A percentile compares a stretch with the other conserved stretches of the same genome.
Evolutionary conservation across 1,140 invertebrate genomes (phyloP).

Genomic region (Vollenhovia emeryi): DNA sequence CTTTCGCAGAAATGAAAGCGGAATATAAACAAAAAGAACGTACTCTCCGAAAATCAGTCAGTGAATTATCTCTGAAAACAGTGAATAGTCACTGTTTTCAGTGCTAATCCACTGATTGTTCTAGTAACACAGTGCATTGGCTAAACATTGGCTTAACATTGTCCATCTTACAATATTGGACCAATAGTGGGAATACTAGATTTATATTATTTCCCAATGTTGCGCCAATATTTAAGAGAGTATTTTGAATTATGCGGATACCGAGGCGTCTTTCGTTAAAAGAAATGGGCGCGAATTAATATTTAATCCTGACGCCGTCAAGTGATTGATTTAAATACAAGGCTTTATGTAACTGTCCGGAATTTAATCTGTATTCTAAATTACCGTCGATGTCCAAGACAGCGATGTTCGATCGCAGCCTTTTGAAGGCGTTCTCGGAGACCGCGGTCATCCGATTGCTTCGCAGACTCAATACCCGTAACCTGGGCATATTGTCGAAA

Average conservation of each 20-base stretch:
- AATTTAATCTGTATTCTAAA: not conserved
- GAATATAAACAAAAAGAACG: not conserved
- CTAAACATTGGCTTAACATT: too few species aligned
- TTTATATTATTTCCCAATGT: too few species aligned
- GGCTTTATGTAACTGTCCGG: not conserved
- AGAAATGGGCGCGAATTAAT: constrained; percentile 6
- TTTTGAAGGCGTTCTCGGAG: constrained; percentile 90
- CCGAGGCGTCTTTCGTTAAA: not conserved
- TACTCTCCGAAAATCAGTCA: too few species aligned
- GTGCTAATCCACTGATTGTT: too few species aligned
- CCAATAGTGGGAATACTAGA: too few species aligned
- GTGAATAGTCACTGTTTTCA: too few species aligned
- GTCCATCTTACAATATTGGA: too few species aligned
- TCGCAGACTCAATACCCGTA: constrained; percentile 92
- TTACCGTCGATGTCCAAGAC: constrained; percentile 94
- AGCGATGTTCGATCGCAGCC: constrained; percentile 92
- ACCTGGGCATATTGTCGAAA: constrained; percentile 92
- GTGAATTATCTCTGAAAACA: too few species aligned
- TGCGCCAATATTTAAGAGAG: too few species aligned
- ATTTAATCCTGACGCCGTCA: not conserved
- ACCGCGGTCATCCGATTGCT: constrained; percentile 92
- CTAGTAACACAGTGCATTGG: too few species aligned
- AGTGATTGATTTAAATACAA: not conserved
- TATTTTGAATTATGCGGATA: constrained; percentile 15
- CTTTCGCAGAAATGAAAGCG: constrained; percentile 81